Conservation (phyloP, 2,888 invertebrate species). For the Ormyrus labotus region DNA sequence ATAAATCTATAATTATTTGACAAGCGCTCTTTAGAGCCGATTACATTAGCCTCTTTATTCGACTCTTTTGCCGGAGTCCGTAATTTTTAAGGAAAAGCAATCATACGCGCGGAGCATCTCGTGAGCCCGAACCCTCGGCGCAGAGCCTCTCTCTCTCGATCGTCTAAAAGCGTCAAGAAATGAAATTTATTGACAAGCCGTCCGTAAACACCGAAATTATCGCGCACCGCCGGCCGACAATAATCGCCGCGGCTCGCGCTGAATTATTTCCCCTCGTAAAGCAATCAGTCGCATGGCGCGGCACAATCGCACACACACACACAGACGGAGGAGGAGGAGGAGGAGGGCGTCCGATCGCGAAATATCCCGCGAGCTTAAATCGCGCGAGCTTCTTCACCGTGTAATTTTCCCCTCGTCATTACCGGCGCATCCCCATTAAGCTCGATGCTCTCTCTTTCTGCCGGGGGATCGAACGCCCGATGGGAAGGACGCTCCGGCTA, state of each 20-base stretch:
- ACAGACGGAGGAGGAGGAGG: too few species aligned
- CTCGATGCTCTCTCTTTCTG: background rate
- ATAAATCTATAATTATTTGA: too few species aligned
- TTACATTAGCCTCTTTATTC: too few species aligned
- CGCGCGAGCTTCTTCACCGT: background rate
- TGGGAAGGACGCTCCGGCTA: too few species aligned
- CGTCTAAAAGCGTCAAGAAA: background rate
- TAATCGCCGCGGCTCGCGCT: background rate
- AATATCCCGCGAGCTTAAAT: background rate
- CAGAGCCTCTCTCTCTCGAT: background rate
- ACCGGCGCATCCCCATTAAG: background rate
- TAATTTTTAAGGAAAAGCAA: background rate
- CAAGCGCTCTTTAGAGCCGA: too few species aligned
- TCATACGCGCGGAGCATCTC: too few species aligned
- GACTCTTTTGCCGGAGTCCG: background rate
- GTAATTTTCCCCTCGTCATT: background rate
- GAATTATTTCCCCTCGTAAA: background rate
- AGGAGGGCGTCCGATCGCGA: background rate
- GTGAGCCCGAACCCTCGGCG: too few species aligned
- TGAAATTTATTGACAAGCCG: constrained; percentile 2
- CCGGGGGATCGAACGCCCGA: too few species aligned
- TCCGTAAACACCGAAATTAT: background rate
- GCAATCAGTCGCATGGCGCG: background rate
- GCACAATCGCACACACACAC: background rate
- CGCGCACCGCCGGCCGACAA: background rate